phyloP scores from a whole-genome alignment of 2,797 vertebrate genomes.

The Alca torda region DNA sequence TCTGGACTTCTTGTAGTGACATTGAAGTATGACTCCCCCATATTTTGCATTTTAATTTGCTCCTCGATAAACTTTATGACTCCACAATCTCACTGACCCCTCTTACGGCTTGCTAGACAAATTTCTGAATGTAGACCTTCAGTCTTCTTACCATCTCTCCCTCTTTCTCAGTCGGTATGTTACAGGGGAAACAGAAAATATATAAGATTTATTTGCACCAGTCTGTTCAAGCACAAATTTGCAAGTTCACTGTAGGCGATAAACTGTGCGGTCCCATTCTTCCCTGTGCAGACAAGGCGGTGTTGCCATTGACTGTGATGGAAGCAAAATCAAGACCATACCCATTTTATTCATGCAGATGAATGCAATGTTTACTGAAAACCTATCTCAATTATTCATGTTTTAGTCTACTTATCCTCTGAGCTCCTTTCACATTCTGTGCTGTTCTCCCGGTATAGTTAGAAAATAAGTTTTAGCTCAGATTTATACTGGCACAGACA shows the following conservation, averaged over 20 bases:
- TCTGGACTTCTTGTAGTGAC: constrained; percentile 13
- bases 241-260: neutral
- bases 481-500: neutral
- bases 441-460: neutral
- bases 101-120: neutral
- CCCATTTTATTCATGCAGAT: neutral
- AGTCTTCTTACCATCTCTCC: neutral
- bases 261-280: neutral
- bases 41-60: constrained; percentile 58
- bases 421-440: neutral
- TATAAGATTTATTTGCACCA: neutral
- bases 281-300: neutral
- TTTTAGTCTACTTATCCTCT: neutral
- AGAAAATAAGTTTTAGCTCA: neutral
- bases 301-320: neutral
- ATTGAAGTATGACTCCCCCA: neutral
- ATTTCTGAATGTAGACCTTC: neutral
- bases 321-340: neutral
- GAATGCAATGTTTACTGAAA: neutral
- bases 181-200: neutral
- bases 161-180: neutral
- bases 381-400: neutral
- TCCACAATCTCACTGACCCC: neutral
- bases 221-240: neutral
- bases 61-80: neutral